phyloP scores from a whole-genome alignment of 30 jellyfish, hydroid and myxozoan species.

The Hydra vulgaris region DNA sequence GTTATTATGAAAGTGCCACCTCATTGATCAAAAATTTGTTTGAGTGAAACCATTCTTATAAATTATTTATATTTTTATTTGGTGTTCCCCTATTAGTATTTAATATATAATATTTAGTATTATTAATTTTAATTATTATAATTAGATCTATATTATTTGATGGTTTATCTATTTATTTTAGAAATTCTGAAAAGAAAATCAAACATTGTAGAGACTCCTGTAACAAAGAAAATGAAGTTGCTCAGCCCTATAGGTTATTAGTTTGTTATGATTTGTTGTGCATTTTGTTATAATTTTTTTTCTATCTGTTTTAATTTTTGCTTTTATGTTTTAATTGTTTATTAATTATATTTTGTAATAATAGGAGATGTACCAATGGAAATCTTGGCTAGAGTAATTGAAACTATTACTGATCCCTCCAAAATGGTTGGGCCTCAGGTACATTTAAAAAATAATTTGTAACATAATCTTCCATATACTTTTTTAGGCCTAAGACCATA shows the following conservation, averaged over 20 bases:
- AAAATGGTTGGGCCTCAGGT: slow-evolving; percentile 98
- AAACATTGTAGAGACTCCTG: background rate
- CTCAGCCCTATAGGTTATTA: background rate
- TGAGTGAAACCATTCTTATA: no score
- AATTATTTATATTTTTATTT: no score
- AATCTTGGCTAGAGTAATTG: slow-evolving; percentile 49
- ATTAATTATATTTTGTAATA: no score
- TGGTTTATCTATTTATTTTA: background rate
- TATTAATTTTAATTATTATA: no score
- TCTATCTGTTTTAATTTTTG: background rate
- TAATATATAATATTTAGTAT: no score
- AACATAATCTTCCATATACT: background rate
- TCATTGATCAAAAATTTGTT: no score
- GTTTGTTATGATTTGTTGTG: no score
- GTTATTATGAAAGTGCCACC: no score
- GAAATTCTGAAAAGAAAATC: background rate
- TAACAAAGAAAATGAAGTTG: background rate
- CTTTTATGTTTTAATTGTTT: background rate
- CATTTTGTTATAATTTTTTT: no score
- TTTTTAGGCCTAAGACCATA: no score
- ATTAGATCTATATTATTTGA: background rate
- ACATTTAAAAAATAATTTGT: background rate
- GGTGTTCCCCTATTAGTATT: no score
- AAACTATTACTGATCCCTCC: slow-evolving; percentile 56
- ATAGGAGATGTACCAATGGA: slow-evolving; percentile 77